A percentile compares a stretch with the other conserved stretches of the same genome.
Evolutionary conservation across 2,797 vertebrate species (phyloP).

Genomic region (Chaetodon trifasciatus): DNA sequence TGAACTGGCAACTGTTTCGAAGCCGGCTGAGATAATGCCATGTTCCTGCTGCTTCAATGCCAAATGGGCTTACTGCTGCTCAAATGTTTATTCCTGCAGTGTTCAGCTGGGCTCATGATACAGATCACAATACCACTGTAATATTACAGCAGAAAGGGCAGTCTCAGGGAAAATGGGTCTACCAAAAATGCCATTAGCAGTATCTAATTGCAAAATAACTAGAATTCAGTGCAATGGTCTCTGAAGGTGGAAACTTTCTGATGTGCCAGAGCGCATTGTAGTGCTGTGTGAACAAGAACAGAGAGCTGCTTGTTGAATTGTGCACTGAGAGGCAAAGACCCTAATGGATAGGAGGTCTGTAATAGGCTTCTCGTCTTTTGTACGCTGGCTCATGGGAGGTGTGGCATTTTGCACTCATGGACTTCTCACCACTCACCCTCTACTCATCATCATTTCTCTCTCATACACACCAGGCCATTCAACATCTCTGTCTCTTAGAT

Average conservation of each 20-base stretch:
- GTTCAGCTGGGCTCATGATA: not conserved
- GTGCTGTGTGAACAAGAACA: conserved; percentile 25
- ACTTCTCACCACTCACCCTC: conserved; percentile 39
- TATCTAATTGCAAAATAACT: conserved; percentile 13
- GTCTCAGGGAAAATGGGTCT: not conserved
- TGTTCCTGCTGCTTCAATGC: not conserved
- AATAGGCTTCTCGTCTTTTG: conserved; percentile 37
- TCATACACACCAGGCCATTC: conserved; percentile 32
- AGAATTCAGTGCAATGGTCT: conserved; percentile 1
- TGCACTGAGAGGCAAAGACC: conserved; percentile 28
- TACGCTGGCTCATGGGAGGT: conserved; percentile 35
- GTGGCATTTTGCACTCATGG: conserved; percentile 38
- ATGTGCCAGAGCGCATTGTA: not conserved
- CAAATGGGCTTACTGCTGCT: not conserved
- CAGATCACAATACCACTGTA: not conserved
- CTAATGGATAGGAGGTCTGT: conserved; percentile 55
- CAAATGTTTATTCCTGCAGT: not conserved
- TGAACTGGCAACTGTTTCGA: no score
- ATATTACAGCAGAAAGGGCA: not conserved
- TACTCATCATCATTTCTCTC: conserved; percentile 43
- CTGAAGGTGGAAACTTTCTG: conserved; percentile 1
- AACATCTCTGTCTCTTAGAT: not conserved
- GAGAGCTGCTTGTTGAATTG: conserved; percentile 45
- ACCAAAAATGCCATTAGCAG: conserved; percentile 17
- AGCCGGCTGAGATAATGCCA: not conserved